Base-by-base conservation (phyloP, 2,113 vertebrate genomes). In the Xyrauchen texanus region DNA sequence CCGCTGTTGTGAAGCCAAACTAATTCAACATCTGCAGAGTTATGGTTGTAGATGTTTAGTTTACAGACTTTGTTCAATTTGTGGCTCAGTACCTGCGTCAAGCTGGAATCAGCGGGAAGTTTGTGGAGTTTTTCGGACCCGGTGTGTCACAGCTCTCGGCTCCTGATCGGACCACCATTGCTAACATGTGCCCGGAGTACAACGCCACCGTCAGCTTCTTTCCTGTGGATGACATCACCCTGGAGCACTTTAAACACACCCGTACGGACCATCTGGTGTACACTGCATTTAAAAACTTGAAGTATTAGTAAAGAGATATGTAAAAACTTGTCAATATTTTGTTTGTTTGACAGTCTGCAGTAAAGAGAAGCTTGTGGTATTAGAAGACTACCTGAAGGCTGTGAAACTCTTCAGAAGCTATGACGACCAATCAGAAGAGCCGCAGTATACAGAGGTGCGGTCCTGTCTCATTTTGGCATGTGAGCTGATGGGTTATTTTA, bases 161-260 rank as follows among this genome's bases (percentile, higher is more conserved):
- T 15, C 95, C 94, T 0, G 98, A 99, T 87, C 90, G 98, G 82
- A 98, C 96, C 85, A 99, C 98, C 80, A 97, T 99, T 60, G 96
- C 98, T 85, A 99, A 99, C 87, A 99, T 99, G 98, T 96, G 95
- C 90, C 96, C 96, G 0, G 98, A 99, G 83, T 99, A 99, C 85
- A 96, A 94, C 87, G 98, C 98, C 87, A 92, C 94, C 7, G 92
- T 98, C 90, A 98, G 97, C 91, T 99, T 97, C 87, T 99, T 99
- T 91, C 98, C 98, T 84, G 90, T 98, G 71, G 98, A 99, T 91
- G 94, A 93, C 88, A 93, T 98, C 92, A 98, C 97, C 11, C 44
- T 99, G 68, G 91, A 92, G 91, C 97, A 99, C 92, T 95, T 99
- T 91, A 94, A 93, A 87, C 93, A 98, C 82, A 95, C 95, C 86